Conservation (phyloP, 2,888 invertebrate species). For the Agriotes lineatus region DNA sequence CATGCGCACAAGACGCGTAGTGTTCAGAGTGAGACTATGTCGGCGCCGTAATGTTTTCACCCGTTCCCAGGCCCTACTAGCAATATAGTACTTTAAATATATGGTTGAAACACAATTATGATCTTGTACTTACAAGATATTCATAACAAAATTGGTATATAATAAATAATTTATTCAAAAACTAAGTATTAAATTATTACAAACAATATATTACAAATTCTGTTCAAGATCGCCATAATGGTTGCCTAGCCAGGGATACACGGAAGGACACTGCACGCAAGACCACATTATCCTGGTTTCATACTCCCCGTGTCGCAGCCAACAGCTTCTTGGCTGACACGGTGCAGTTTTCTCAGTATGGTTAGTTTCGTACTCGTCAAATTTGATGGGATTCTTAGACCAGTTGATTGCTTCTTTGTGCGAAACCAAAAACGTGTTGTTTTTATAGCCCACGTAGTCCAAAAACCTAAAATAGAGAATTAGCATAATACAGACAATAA, state of each 20-base stretch:
- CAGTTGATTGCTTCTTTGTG: conserved; percentile 64
- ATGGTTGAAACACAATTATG: no score
- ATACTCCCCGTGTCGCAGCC: background rate
- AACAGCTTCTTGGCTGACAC: conserved; percentile 54
- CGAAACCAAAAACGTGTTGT: conserved; percentile 65
- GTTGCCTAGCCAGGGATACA: conserved; percentile 67
- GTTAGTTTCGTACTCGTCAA: conserved; percentile 50
- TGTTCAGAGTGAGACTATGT: no score
- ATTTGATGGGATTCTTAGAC: conserved; percentile 63
- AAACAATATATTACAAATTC: no score
- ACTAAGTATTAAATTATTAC: no score
- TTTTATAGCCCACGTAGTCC: conserved; percentile 55
- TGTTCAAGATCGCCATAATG: no score
- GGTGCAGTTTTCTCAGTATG: conserved; percentile 34
- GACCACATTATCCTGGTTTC: conserved; percentile 62
- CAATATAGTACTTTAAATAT: no score
- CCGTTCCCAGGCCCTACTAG: no score
- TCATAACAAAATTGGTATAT: no score
- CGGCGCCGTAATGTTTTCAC: no score
- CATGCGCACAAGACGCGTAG: no score
- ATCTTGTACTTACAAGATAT: no score
- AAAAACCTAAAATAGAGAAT: conserved; percentile 59
- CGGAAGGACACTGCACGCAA: conserved; percentile 64
- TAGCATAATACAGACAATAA: background rate
- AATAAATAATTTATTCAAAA: no score